phyloP scores from a whole-genome alignment of 2,888 invertebrate species.

The Pelosia muscerda region DNA sequence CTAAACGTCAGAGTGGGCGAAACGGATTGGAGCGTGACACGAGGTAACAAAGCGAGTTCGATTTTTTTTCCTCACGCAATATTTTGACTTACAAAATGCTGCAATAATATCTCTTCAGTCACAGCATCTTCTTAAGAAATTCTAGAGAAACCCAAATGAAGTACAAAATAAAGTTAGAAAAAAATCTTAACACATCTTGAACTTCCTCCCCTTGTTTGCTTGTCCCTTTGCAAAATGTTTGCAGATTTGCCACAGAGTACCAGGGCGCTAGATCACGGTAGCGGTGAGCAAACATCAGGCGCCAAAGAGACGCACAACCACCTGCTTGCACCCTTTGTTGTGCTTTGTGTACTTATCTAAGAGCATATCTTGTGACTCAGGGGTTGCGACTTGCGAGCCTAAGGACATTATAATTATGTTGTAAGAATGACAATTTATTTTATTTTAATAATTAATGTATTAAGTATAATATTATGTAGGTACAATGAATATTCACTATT shows the following conservation, averaged over 20 bases:
- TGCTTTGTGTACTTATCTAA: slow-evolving; percentile 30
- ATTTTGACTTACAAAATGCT: too few relatives aligned
- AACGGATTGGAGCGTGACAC: too few relatives aligned
- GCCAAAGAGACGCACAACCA: slow-evolving; percentile 68
- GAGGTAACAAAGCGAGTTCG: too few relatives aligned
- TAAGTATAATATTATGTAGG: too few relatives aligned
- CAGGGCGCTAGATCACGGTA: slow-evolving; percentile 61
- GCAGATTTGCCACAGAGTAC: slow-evolving; percentile 66
- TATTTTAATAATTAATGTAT: too few relatives aligned
- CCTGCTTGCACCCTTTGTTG: slow-evolving; percentile 62
- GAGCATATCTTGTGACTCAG: slow-evolving; percentile 23
- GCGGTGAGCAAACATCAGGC: slow-evolving; percentile 74
- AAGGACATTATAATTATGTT: not conserved
- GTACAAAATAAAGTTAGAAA: not conserved
- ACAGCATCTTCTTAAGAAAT: not conserved
- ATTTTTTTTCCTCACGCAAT: too few relatives aligned
- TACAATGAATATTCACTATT: too few relatives aligned
- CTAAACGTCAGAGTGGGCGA: too few relatives aligned
- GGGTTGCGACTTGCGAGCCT: not conserved
- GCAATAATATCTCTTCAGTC: not conserved
- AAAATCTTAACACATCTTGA: slow-evolving; percentile 11
- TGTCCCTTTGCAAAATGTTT: slow-evolving; percentile 58
- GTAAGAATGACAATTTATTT: not conserved
- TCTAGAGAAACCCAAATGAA: not conserved
- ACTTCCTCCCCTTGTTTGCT: not conserved